Percentiles rank a stretch among this genome's conserved stretches.
These are phyloP conservation scores for Macrophya alboannulata DNA, from an alignment of 2,888 invertebrate genomes.

Conservation along the genomic window DNA sequence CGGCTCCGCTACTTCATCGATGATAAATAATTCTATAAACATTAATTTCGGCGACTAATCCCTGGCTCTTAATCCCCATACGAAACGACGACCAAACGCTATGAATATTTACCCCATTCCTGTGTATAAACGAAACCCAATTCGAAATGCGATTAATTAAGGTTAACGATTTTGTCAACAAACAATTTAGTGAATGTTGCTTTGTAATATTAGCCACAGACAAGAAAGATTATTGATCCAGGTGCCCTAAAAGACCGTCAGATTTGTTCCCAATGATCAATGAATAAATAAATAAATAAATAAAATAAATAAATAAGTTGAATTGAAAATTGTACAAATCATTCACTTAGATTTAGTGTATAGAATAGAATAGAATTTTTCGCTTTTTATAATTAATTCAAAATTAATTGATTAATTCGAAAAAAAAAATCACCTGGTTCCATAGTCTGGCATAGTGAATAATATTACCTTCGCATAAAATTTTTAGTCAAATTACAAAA, in stretches of 20 bases:
- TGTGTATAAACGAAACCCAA: conserved; percentile 66
- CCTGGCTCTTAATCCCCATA: conserved; percentile 61
- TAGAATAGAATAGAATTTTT: not conserved
- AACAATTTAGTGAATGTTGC: conserved; percentile 66
- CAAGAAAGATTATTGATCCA: not conserved
- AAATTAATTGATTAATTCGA: not conserved
- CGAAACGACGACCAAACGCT: conserved; percentile 64
- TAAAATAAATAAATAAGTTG: not conserved
- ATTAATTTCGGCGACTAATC: conserved; percentile 64
- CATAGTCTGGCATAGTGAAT: not conserved
- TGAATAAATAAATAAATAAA: not conserved
- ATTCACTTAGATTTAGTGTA: not conserved
- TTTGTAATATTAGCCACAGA: conserved; percentile 16
- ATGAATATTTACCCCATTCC: conserved; percentile 61
- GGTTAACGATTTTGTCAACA: conserved; percentile 73
- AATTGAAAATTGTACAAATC: not conserved
- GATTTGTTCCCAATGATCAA: not conserved
- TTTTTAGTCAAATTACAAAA: conserved; percentile 9
- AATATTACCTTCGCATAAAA: not conserved
- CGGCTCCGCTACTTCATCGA: not conserved
- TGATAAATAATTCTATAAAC: not conserved
- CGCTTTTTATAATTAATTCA: not conserved
- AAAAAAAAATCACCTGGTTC: not conserved
- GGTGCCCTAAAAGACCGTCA: not conserved
- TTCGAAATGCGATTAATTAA: conserved; percentile 69